Evolutionary conservation across 2,888 invertebrate species (phyloP).

Genomic region (Exocentrus adspersus): DNA sequence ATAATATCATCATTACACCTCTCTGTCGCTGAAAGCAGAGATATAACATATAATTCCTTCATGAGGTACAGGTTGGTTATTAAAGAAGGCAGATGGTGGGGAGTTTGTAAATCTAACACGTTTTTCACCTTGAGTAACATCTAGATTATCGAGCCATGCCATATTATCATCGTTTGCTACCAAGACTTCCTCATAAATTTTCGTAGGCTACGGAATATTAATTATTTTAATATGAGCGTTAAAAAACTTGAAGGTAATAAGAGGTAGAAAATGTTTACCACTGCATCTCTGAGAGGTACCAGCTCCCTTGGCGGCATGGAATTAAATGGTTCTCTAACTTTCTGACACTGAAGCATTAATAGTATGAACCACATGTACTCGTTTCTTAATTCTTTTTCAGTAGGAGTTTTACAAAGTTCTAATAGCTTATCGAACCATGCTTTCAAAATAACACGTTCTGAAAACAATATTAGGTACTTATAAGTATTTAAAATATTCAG

Average conservation of each 20-base stretch:
- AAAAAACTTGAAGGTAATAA: too few species aligned
- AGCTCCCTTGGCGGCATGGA: conserved; percentile 56
- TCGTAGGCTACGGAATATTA: conserved; percentile 36
- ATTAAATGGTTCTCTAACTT: conserved; percentile 61
- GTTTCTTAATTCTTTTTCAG: conserved; percentile 56
- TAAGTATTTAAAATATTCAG: background rate
- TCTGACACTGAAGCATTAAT: conserved; percentile 62
- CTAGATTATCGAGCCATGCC: conserved; percentile 37
- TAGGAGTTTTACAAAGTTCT: conserved; percentile 52
- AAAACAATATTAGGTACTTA: conserved; percentile 9
- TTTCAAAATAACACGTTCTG: conserved; percentile 54
- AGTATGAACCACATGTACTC: conserved; percentile 65
- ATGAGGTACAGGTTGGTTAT: conserved; percentile 45
- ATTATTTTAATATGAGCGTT: too few species aligned
- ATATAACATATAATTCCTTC: conserved; percentile 50
- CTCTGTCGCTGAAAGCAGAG: conserved; percentile 50
- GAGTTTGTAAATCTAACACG: conserved; percentile 34
- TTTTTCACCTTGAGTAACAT: conserved; percentile 25
- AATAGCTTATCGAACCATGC: conserved; percentile 61
- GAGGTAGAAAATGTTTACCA: conserved; percentile 43
- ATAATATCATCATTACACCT: conserved; percentile 7
- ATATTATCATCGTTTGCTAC: conserved; percentile 48
- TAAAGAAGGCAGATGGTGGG: conserved; percentile 44
- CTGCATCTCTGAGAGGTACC: conserved; percentile 55
- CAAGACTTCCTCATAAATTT: conserved; percentile 48